Evolutionary conservation across 2,113 vertebrate genomes (phyloP), one percentile per base, ranked within the genome.

Genomic region (Ramphastos sulfuratus): DNA sequence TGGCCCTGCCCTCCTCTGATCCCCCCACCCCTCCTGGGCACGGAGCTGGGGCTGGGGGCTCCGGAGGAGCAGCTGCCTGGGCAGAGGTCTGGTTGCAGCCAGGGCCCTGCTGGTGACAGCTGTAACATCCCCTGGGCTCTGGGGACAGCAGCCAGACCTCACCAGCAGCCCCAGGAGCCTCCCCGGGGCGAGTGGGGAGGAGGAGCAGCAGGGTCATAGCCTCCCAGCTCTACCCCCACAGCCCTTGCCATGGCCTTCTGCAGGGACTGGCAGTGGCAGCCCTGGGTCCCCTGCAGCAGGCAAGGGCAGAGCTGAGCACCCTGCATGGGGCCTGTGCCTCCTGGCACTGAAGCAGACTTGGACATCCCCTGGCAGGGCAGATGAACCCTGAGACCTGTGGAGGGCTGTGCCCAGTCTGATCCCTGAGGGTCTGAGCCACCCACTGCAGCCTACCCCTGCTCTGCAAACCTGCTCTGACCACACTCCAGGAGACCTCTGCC

Each of bases 51-150:
- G 24, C 82, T 73, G 74, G 6, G 52, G 80, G 0, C 27, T 14
- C 17, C 55, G 21, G 64, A 56, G 64, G 72, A 67, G 63, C 24
- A 88, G 13, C 3, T 1, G n/a, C 56, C 69, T 20, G 15, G 55
- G 64, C 82, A 60, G 37, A 39, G 37, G 54, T 37, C 48, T 30
- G 59, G 30, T 23, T 56, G 15, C 30, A 30, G 31, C 16, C 55
- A 42, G 24, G 50, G 69, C 42, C 67, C 65, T 80, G 60, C 74
- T 50, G 70, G 52, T 55, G 24, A 69, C 59, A 17, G 2, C 3
- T 33, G 65, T 27, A 2, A 0, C 55, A 15, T 31, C 18, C 14
- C 73, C 50, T 2, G 20, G 4, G 9, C 16, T 0, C 0, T 1
- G 1, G 52, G 48, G 52, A 85, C 20, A 65, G 71, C 66, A 46